Base-by-base conservation (phyloP, 2,888 invertebrate genomes). In the Tanytarsus gracilentus region DNA sequence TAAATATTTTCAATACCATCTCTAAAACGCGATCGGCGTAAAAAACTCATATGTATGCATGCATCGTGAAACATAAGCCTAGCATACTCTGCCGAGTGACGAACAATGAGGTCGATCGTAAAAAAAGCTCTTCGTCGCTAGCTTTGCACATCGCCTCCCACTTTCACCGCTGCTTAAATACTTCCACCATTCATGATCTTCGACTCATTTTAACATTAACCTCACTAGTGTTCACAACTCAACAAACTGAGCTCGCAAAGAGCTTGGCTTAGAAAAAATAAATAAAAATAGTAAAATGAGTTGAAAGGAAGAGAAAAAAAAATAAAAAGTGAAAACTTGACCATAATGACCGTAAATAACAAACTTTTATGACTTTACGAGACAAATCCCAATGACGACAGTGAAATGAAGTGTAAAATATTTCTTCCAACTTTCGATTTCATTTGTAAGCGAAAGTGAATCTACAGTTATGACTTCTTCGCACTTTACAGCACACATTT, bases 401-500 rank as follows among this genome's bases (percentile, higher is more conserved):
- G n/a, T n/a, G n/a, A n/a, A n/a, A n/a, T n/a, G n/a, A n/a, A n/a
- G n/a, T n/a, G n/a, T n/a, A n/a, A n/a, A n/a, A n/a, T n/a, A n/a
- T n/a, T n/a, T n/a, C n/a, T n/a, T n/a, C n/a, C 18, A 60, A 60
- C 50, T 60, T 48, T 60, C 60, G 50, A 21, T 50, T 60, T 49
- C 39, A 18, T 26, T 25, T 6, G 18, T 40, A 53, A 36, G 11
- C 50, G 36, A 50, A 25, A 60, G 5, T 36, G 25, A 21, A 58
- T 48, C 6, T 27, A 4, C 8, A 29, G 14, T 16, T 49, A 16
- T 40, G 36, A 18, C n/a, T n/a, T n/a, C n/a, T n/a, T n/a, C n/a
- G n/a, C n/a, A n/a, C n/a, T 21, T 52, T 63, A 63, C 65, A 74
- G 74, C 64, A 70, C 69, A 62, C 69, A 73, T 62, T 67, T 69